Evolutionary conservation across 1,140 invertebrate genomes (phyloP).

Genomic region (Gonatopus flavifemur): DNA sequence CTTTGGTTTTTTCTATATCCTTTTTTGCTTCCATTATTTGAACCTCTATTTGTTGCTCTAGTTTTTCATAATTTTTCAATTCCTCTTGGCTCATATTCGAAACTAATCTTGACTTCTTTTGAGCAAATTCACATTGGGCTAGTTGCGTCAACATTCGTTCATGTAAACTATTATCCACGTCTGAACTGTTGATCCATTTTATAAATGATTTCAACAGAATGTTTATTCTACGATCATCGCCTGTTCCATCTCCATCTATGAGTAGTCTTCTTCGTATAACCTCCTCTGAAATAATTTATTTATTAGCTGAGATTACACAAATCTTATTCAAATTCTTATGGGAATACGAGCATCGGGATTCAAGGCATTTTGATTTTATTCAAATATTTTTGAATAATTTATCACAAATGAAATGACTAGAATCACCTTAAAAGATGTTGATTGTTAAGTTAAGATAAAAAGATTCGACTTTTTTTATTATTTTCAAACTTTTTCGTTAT

Average conservation of each 20-base stretch:
- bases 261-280: slow-evolving; percentile 86
- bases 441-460: no score
- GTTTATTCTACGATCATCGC: slow-evolving; percentile 88
- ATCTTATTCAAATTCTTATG: no score
- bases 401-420: no score
- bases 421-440: no score
- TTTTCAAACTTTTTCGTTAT: no score
- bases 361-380: no score
- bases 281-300: slow-evolving; percentile 73
- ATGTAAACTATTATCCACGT: slow-evolving; percentile 67
- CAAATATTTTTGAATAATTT: no score
- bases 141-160: slow-evolving; percentile 81
- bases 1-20: slow-evolving; percentile 75
- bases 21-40: slow-evolving; percentile 75
- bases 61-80: slow-evolving; percentile 78
- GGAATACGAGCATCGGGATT: no score
- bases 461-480: no score
- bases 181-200: slow-evolving; percentile 80
- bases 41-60: slow-evolving; percentile 75
- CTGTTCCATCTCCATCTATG: slow-evolving; percentile 94
- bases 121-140: slow-evolving; percentile 84
- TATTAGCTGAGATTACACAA: no score
- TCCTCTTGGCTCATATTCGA: slow-evolving; percentile 82
- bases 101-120: slow-evolving; percentile 79
- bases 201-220: slow-evolving; percentile 84